Conservation (phyloP, 2,797 vertebrate species). For the Sebastes minor region DNA sequence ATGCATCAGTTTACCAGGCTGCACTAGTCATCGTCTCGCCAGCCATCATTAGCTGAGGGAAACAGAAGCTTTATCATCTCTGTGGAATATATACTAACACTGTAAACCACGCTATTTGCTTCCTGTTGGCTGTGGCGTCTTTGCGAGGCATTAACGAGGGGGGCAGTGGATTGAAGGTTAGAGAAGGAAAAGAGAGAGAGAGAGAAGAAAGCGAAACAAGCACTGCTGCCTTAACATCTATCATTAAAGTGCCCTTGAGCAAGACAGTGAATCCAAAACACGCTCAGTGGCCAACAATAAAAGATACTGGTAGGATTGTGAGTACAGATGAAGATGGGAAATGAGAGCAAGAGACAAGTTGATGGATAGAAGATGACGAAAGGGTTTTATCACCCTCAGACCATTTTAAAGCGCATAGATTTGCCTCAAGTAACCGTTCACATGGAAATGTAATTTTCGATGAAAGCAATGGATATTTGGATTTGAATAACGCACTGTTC, state of each 20-base stretch:
- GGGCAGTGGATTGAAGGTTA: neutral
- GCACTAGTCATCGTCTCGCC: slow-evolving; percentile 2
- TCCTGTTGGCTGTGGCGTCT: neutral
- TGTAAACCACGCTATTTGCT: neutral
- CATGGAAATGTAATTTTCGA: slow-evolving; percentile 31
- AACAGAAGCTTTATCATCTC: slow-evolving; percentile 15
- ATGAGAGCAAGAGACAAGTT: slow-evolving; percentile 19
- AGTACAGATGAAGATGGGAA: slow-evolving; percentile 31
- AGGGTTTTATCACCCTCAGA: slow-evolving; percentile 58
- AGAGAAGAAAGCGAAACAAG: slow-evolving; percentile 25
- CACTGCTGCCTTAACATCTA: neutral
- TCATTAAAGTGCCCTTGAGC: slow-evolving; percentile 5
- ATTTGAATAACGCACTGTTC: neutral
- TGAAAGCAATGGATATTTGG: slow-evolving; percentile 7
- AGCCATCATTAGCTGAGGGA: neutral
- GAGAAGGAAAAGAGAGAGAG: neutral
- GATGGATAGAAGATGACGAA: slow-evolving; percentile 55
- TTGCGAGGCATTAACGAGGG: neutral
- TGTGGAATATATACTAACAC: neutral
- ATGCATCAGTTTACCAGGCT: neutral
- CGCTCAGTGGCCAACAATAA: slow-evolving; percentile 7
- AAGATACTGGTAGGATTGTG: neutral
- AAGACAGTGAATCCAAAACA: slow-evolving; percentile 14
- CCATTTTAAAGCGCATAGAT: slow-evolving; percentile 30
- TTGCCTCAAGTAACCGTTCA: slow-evolving; percentile 35